phyloP scores from a whole-genome alignment of 2,113 vertebrate species.

The Sialia sialis region DNA sequence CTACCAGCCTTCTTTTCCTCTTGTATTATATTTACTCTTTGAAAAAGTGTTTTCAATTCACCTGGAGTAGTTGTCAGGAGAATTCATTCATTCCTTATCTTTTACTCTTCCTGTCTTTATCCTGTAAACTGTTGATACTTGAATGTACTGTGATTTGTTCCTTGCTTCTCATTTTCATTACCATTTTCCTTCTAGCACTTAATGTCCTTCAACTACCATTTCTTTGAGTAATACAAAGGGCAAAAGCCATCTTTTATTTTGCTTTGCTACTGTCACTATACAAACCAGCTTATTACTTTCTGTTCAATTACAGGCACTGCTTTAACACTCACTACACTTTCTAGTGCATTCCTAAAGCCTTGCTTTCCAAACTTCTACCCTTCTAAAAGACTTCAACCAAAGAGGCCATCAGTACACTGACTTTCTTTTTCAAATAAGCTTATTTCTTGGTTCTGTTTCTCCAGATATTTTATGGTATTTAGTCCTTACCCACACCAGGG shows the following conservation, averaged over 20 bases:
- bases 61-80: neutral
- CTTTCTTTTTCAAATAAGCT: neutral
- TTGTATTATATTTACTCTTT: neutral
- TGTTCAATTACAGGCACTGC: neutral
- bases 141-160: neutral
- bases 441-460: neutral
- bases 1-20: neutral
- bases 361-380: neutral
- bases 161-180: neutral
- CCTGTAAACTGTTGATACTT: neutral
- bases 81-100: neutral
- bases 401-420: neutral
- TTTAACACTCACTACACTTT: rapidly evolving
- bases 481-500: neutral
- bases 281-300: neutral
- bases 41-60: neutral
- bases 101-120: neutral
- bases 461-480: neutral
- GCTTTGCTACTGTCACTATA: neutral
- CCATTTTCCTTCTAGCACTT: neutral
- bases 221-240: neutral
- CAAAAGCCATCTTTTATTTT: neutral
- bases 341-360: neutral
- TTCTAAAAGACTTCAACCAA: neutral
- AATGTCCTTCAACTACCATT: neutral